phyloP scores from a whole-genome alignment of 2,797 vertebrate genomes.

The Okamejei kenojei region DNA sequence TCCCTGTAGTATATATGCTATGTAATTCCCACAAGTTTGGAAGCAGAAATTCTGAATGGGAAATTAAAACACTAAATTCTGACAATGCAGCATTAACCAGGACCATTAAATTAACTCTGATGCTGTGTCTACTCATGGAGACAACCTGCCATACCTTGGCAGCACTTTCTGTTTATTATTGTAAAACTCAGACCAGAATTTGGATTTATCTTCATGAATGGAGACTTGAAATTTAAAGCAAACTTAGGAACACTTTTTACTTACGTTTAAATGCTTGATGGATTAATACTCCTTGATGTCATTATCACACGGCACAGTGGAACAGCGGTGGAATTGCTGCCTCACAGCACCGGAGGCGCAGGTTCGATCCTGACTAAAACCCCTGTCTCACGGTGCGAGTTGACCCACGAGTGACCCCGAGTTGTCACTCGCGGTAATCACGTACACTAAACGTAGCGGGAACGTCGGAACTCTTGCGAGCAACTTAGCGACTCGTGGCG shows the following conservation, averaged over 20 bases:
- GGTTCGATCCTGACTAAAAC: no score
- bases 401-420: no score
- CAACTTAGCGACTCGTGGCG: no score
- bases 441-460: no score
- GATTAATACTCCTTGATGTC: background rate
- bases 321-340: no score
- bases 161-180: background rate
- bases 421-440: no score
- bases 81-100: background rate
- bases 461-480: no score
- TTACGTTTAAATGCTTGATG: no score
- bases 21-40: background rate
- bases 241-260: background rate
- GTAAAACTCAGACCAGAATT: background rate
- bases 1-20: background rate
- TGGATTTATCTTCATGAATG: background rate
- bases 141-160: background rate
- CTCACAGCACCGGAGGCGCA: no score
- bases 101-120: background rate
- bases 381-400: no score
- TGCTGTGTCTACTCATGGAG: background rate
- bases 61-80: no score
- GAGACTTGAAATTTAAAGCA: background rate
- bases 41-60: background rate
- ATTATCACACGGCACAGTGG: background rate